Percentiles rank a stretch among this genome's conserved stretches.
These are phyloP conservation scores for Macrochelys suwanniensis DNA, from an alignment of 2,797 vertebrate genomes.

Conservation along the genomic window DNA sequence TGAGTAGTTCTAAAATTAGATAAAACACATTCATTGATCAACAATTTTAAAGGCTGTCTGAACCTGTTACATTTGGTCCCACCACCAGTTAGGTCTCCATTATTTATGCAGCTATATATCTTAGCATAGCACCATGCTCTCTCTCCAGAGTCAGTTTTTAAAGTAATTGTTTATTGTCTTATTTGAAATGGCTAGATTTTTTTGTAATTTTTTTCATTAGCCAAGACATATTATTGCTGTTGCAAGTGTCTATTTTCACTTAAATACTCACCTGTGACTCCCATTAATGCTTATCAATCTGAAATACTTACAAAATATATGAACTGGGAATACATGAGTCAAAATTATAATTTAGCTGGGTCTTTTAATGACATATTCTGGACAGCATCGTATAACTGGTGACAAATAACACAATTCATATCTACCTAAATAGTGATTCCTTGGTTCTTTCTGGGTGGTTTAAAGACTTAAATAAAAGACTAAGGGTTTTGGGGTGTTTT, in stretches of 20 bases:
- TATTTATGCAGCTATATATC: neutral
- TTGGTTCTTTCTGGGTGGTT: conserved; percentile 31
- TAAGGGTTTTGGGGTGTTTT: conserved; percentile 28
- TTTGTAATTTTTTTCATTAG: conserved; percentile 68
- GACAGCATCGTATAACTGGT: conserved; percentile 72
- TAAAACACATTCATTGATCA: neutral
- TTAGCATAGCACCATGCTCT: neutral
- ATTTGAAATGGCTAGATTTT: neutral
- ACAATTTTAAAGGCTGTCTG: neutral
- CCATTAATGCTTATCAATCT: conserved; percentile 72
- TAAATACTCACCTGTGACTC: conserved; percentile 64
- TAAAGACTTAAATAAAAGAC: conserved; percentile 38
- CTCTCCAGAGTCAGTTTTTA: conserved; percentile 13
- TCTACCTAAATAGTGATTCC: conserved; percentile 67
- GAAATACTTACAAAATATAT: conserved; percentile 75
- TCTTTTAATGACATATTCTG: conserved; percentile 74
- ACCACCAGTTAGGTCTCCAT: neutral
- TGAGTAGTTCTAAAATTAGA: neutral
- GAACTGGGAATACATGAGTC: conserved; percentile 72
- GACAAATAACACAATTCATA: conserved; percentile 71
- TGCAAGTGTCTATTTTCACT: conserved; percentile 62
- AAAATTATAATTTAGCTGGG: conserved; percentile 70
- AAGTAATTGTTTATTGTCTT: neutral
- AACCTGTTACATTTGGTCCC: neutral
- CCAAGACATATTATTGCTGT: conserved; percentile 67